Percentiles rank a stretch among this genome's conserved stretches.
phyloP scores from a whole-genome alignment of 1,140 invertebrate genomes.

The Drosophila elegans region DNA sequence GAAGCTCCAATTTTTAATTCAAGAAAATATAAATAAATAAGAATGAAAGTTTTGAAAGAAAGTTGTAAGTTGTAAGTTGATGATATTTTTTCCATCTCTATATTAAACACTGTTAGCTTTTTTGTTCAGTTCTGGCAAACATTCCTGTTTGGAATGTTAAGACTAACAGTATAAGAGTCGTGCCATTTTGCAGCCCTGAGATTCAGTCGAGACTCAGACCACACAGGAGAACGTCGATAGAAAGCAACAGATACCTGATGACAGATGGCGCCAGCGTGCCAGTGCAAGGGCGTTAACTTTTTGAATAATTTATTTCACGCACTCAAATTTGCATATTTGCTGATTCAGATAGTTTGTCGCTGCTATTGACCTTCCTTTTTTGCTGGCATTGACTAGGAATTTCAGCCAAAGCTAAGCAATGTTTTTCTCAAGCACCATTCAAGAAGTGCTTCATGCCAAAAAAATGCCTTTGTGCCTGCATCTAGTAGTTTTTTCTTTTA shows the following conservation, averaged over 20 bases:
- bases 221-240: neutral
- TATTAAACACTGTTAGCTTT: too few species aligned
- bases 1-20: too few species aligned
- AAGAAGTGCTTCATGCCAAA: slow-evolving; percentile 32
- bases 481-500: slow-evolving; percentile 36
- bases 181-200: neutral
- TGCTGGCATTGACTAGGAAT: slow-evolving; percentile 57
- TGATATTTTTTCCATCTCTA: too few species aligned
- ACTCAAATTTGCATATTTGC: slow-evolving; percentile 31
- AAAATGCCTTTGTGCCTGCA: slow-evolving; percentile 58
- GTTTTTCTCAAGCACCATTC: slow-evolving; percentile 44
- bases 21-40: too few species aligned
- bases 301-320: slow-evolving; percentile 25
- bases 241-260: neutral
- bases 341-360: slow-evolving; percentile 32
- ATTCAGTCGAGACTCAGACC: neutral
- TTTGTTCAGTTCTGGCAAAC: too few species aligned
- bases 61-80: too few species aligned
- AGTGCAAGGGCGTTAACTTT: neutral
- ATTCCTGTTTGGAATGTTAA: too few species aligned
- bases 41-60: too few species aligned
- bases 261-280: neutral
- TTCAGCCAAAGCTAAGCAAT: slow-evolving; percentile 26
- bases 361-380: slow-evolving; percentile 56
- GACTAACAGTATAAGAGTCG: too few species aligned